Percentiles rank a stretch among this genome's conserved stretches.
phyloP scores from a whole-genome alignment of 1,140 invertebrate genomes.

The Drosophila lacteicornis region DNA sequence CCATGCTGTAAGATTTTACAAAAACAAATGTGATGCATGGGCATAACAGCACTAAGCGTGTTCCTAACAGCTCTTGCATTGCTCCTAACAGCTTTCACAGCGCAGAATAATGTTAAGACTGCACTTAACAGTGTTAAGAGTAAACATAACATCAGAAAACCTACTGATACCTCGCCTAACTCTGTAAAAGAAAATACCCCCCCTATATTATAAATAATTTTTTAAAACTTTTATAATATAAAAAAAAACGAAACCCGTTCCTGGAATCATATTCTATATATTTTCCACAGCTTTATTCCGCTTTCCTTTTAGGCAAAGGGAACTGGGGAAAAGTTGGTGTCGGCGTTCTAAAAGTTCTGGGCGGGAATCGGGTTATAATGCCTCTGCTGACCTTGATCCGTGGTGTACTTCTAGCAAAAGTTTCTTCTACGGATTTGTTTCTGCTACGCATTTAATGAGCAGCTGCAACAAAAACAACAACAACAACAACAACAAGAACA shows the following conservation, averaged over 20 bases:
- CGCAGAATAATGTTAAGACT: too few relatives aligned
- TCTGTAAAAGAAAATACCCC: too few relatives aligned
- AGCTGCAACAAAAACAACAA: slow-evolving; percentile 36
- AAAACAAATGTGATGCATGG: too few relatives aligned
- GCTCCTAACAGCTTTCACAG: too few relatives aligned
- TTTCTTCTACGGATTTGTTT: slow-evolving; percentile 43
- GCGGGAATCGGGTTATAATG: slow-evolving; percentile 43
- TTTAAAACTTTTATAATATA: not conserved
- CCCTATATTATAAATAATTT: too few relatives aligned
- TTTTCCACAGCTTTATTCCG: not conserved
- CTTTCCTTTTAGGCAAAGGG: not conserved
- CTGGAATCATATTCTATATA: not conserved
- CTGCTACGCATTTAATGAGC: slow-evolving; percentile 59
- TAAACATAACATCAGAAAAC: too few relatives aligned
- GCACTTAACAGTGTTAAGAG: too few relatives aligned
- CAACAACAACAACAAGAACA: slow-evolving; percentile 18
- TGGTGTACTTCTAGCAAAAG: slow-evolving; percentile 34
- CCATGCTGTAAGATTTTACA: too few relatives aligned
- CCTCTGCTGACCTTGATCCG: slow-evolving; percentile 51
- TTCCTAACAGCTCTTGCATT: too few relatives aligned
- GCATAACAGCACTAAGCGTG: too few relatives aligned
- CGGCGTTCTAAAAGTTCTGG: slow-evolving; percentile 27
- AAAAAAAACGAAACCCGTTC: too few relatives aligned
- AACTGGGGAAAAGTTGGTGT: slow-evolving; percentile 25
- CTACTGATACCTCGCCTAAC: too few relatives aligned